Conservation (phyloP, 2,888 invertebrate species). For the Plebejus argus region DNA sequence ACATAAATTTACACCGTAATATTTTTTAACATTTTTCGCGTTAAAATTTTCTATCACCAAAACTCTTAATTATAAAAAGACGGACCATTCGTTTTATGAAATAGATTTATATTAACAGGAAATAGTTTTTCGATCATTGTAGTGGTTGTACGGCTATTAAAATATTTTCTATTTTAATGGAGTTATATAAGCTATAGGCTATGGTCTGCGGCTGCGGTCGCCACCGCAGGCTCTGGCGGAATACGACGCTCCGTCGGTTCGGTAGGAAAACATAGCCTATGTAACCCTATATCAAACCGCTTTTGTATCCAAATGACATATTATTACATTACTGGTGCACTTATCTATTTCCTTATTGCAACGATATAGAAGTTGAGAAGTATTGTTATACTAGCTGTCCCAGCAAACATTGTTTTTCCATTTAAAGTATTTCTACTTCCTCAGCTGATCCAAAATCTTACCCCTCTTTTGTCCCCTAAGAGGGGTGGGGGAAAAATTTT, state of each 20-base stretch:
- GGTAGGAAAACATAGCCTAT: slow-evolving; percentile 54
- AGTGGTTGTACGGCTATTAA: background rate
- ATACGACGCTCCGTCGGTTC: slow-evolving; percentile 59
- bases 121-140: background rate
- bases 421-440: too few species aligned
- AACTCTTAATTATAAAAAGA: too few species aligned
- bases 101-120: background rate
- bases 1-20: too few species aligned
- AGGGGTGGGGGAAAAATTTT: too few species aligned
- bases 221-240: slow-evolving; percentile 60
- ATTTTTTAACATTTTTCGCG: too few species aligned
- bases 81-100: too few species aligned
- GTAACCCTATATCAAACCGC: slow-evolving; percentile 50
- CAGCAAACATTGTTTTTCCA: too few species aligned
- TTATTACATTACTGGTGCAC: background rate
- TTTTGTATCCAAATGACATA: slow-evolving; percentile 32
- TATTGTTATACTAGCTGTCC: background rate
- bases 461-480: too few species aligned
- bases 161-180: slow-evolving; percentile 33
- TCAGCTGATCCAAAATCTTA: too few species aligned
- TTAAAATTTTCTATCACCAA: too few species aligned
- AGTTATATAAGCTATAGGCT: slow-evolving; percentile 44
- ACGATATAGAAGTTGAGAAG: background rate
- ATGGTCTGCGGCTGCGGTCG: slow-evolving; percentile 65
- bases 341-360: slow-evolving; percentile 12